These are phyloP conservation scores for Gallirallus australis DNA, from an alignment of 2,797 vertebrate genomes.

Conservation along the genomic window DNA sequence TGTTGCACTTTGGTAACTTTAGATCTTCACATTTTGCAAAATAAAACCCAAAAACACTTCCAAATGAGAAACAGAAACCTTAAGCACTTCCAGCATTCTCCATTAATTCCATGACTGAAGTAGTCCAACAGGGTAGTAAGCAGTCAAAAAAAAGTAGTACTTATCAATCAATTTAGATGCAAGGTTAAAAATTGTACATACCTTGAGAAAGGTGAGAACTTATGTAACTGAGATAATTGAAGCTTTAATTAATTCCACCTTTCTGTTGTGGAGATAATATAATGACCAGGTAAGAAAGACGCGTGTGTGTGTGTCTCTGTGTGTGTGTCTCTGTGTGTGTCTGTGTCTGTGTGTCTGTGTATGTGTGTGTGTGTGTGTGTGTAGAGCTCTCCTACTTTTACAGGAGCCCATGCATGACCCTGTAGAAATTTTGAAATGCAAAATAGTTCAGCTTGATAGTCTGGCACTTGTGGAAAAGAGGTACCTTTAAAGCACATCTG, in stretches of 20 bases:
- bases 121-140: neutral
- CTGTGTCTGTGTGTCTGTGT: too few species aligned
- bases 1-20: neutral
- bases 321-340: too few species aligned
- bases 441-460: neutral
- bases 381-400: neutral
- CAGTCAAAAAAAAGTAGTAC: neutral
- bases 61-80: neutral
- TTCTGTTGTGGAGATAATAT: neutral
- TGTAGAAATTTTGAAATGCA: neutral
- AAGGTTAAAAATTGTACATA: neutral
- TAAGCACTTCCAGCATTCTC: neutral
- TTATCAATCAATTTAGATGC: neutral
- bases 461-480: neutral
- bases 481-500: neutral
- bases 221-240: fast-evolving
- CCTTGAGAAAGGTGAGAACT: neutral
- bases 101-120: neutral
- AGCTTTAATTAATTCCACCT: neutral
- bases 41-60: neutral
- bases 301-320: neutral
- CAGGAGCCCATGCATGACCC: fast-evolving
- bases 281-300: neutral
- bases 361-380: too few species aligned
- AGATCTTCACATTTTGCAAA: neutral